Base-by-base conservation (phyloP, 2,888 invertebrate genomes). In the Hydrotaea diabolus region DNA sequence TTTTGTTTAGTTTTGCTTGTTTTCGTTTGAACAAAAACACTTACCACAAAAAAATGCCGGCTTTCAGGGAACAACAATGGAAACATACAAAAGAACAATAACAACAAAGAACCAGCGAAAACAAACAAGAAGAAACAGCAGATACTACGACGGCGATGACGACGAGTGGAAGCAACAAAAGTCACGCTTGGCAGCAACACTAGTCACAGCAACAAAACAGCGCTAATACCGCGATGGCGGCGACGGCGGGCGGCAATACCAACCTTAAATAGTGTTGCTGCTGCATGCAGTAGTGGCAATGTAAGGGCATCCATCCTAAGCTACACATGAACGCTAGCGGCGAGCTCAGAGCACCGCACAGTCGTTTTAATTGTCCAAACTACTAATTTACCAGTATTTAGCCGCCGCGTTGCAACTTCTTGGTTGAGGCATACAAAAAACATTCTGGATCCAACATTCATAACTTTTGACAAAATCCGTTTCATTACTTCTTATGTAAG, bases 121-220 rank as follows among this genome's bases (percentile, higher is more conserved):
- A 66, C 31, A 9, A 64, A 64, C 36, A 64, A 19, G 17, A 19
- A 53, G 17, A 19, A 57, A 57, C 21, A 57, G 23, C 57, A 66
- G 17, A 43, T 19, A 31, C 11, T 11, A 59, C 26, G 13, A 59
- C 59, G 59, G 26, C 59, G n/a, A n/a, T 15, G 7, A 62, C 11
- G 17, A 17, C 11, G 19, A 43, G 19, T 73, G 82, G 77, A 85
- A 82, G 71, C 73, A 85, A 79, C 79, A 82, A 85, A 85, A 85
- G 85, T 85, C 85, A 85, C 85, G 85, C 82, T 85, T 85, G 85
- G 85, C 79, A 81, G 66, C 62, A 83, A 59, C 43, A 66, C 7
- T 11, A 64, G 66, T 21, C 64, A 59, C 49, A 69, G 19, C 26
- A 31, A 57, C 46, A 49, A 80, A 26, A 15, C 36, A 31, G 17